Base-by-base conservation (phyloP, 2,797 vertebrate genomes). In the Agapornis canus region DNA sequence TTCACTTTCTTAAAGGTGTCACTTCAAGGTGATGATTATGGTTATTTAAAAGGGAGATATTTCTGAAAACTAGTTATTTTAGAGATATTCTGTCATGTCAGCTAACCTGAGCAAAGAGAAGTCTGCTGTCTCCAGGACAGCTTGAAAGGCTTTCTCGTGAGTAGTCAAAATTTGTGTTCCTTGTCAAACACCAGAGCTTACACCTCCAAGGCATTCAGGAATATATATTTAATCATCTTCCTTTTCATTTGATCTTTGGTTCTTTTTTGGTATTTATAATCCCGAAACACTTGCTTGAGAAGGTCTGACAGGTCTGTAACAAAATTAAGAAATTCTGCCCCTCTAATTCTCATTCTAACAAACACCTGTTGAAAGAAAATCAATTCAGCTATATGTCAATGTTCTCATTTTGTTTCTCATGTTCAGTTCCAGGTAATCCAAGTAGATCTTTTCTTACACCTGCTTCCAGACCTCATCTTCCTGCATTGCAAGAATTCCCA, bases 311-410 rank as follows among this genome's bases (percentile, higher is more conserved):
- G 23, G 43, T 84, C 77, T 96, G 92, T 59, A 87, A 88, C 47
- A 66, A 89, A 92, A 83, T 72, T 40, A 83, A 88, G 84, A 88
- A 94, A 52, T 92, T 76, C 48, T 89, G 32, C 17, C 18, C 84
- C 54, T 79, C 42, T 65, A 76, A 25, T 70, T 91, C 82, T 92
- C 56, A 14, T 73, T 93, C 45, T 77, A 57, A 82, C 39, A 66
- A 95, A 84, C 82, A 96, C 91, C 87, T 95, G 94, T 91, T 95
- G 92, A 61, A 82, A 40, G 72, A 84, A 94, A 86, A 95, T 90
- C 91, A 95, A 90, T 94, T 56, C 2, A 79, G n/a, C 45, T 84
- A 13, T 70, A 77, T 71, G 52, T 73, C 80, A 73, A 6, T 14
- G 18, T 82, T 96, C 64, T 88, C 70, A 11, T 8, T 81, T 93